Percentiles rank a stretch among this genome's conserved stretches.
Evolutionary conservation across 2,113 vertebrate genomes (phyloP).

Genomic region (Ochotona princeps): DNA sequence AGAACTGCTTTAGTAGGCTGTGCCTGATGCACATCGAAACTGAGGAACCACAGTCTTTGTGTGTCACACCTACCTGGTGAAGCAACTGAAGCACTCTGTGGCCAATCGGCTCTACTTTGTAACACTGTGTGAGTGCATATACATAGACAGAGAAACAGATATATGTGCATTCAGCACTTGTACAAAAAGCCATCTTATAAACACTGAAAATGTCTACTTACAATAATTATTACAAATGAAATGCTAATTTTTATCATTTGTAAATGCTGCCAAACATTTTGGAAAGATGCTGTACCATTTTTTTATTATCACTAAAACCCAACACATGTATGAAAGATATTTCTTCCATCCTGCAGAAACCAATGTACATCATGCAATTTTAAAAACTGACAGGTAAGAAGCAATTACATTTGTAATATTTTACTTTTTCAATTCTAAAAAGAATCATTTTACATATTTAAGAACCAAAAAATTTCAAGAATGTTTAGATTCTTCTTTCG

Average conservation of each 20-base stretch:
- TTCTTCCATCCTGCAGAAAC: neutral
- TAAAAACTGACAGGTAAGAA: neutral
- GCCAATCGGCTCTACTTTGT: neutral
- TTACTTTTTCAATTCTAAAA: neutral
- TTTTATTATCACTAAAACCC: neutral
- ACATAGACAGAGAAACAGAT: too few species aligned
- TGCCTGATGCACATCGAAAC: too few species aligned
- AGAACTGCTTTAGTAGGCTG: neutral
- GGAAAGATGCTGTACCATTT: neutral
- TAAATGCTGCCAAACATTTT: neutral
- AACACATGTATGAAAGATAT: neutral
- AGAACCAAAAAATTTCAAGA: neutral
- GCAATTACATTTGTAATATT: neutral
- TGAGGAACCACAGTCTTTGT: neutral
- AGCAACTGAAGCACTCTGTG: neutral
- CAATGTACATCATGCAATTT: neutral
- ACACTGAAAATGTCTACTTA: neutral
- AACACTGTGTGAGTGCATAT: neutral
- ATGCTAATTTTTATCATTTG: neutral
- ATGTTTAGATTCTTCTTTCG: neutral
- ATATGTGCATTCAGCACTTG: neutral
- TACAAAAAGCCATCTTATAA: neutral
- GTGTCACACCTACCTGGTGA: too few species aligned
- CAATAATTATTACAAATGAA: neutral
- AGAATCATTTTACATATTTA: neutral